phyloP scores from a whole-genome alignment of 1,140 invertebrate genomes.

The Anadara kagoshimensis region DNA sequence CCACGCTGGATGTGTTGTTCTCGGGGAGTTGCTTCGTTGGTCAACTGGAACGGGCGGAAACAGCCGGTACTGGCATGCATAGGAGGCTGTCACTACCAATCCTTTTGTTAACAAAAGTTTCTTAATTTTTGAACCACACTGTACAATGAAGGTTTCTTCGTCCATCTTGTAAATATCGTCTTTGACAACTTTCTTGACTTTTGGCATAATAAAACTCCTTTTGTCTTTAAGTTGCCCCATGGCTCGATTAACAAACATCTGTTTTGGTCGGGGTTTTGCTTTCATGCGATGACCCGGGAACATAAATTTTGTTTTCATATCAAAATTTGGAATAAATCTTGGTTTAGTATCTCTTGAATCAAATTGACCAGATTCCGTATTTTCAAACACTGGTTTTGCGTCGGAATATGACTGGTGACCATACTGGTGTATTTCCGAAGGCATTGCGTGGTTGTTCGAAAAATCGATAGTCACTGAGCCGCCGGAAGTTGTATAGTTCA shows the following conservation, averaged over 20 bases:
- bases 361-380: no score
- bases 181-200: slow-evolving; percentile 4
- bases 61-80: slow-evolving; percentile 38
- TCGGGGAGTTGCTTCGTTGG: slow-evolving; percentile 29
- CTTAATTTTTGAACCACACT: slow-evolving; percentile 36
- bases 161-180: slow-evolving; percentile 16
- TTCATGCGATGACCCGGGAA: no score
- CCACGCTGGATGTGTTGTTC: slow-evolving; percentile 39
- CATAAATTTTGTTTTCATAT: no score
- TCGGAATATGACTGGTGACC: no score
- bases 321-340: no score
- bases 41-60: slow-evolving; percentile 37
- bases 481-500: no score
- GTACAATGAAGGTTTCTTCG: slow-evolving; percentile 27
- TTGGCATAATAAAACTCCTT: not conserved
- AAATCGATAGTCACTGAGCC: no score
- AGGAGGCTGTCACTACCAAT: slow-evolving; percentile 28
- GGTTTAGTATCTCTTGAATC: no score
- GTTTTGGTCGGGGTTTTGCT: slow-evolving; percentile 6
- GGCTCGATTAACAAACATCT: slow-evolving; percentile 1
- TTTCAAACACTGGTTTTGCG: no score
- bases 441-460: no score
- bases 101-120: slow-evolving; percentile 35
- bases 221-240: not conserved
- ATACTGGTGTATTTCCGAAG: no score